Percentiles rank a stretch among this genome's conserved stretches.
Evolutionary conservation across 2,797 vertebrate species (phyloP).

Genomic region (Leptoclinus maculatus): DNA sequence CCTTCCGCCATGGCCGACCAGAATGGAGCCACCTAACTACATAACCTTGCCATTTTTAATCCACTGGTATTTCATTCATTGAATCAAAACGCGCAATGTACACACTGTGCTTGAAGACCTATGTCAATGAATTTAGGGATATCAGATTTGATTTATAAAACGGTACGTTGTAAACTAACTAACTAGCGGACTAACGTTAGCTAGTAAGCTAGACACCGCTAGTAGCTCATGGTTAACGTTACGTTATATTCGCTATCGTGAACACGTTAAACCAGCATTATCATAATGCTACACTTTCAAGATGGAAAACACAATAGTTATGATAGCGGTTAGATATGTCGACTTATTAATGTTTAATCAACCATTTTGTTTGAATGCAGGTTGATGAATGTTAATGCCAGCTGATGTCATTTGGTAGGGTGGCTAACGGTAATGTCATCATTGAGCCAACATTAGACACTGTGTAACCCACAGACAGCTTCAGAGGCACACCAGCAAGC

Average conservation of each 20-base stretch:
- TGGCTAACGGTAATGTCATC: not conserved
- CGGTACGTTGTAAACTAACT: not conserved
- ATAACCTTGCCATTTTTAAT: not conserved
- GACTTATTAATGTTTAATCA: not conserved
- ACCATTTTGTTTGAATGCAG: not conserved
- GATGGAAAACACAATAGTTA: not conserved
- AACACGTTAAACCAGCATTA: not conserved
- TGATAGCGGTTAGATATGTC: not conserved
- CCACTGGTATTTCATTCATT: rapidly evolving
- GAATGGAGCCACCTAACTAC: not conserved
- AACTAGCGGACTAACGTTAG: not conserved
- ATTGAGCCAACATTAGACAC: no score
- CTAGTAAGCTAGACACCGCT: slow-evolving; percentile 1
- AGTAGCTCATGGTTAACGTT: not conserved
- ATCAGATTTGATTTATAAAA: not conserved
- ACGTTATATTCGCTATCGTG: not conserved
- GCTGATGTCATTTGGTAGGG: slow-evolving; percentile 6
- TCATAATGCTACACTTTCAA: not conserved
- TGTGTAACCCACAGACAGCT: not conserved
- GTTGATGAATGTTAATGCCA: not conserved
- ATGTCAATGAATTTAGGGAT: rapidly evolving
- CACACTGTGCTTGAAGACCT: rapidly evolving
- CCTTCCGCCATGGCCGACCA: slow-evolving; percentile 42
- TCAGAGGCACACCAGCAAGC: not conserved
- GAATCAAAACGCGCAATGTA: not conserved